These are phyloP conservation scores for Chironomus tepperi DNA, from an alignment of 1,140 invertebrate genomes.

Conservation along the genomic window DNA sequence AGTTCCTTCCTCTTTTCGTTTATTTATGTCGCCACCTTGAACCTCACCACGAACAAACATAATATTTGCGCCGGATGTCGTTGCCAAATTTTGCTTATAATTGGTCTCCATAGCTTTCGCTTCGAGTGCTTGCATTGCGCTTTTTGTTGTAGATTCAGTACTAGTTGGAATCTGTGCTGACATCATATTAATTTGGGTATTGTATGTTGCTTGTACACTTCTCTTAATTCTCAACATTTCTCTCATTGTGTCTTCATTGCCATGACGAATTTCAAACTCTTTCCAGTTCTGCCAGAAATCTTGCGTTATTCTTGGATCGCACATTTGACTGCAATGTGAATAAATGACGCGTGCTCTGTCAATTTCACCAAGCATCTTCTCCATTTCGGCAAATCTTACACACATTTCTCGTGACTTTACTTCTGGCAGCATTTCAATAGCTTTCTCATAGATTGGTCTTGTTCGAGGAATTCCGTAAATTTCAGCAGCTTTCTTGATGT, in stretches of 20 bases:
- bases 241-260: constrained; percentile 99
- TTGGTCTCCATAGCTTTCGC: constrained; percentile 60
- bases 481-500: constrained; percentile 95
- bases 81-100: not conserved
- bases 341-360: constrained; percentile 95
- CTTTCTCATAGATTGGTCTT: constrained; percentile 94
- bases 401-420: constrained; percentile 94
- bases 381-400: constrained; percentile 92
- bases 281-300: constrained; percentile 99
- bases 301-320: constrained; percentile 89
- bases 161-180: constrained; percentile 89
- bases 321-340: constrained; percentile 96
- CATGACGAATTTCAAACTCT: constrained; percentile 97
- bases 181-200: constrained; percentile 97
- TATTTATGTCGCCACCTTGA: constrained; percentile 61
- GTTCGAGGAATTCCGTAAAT: constrained; percentile 96
- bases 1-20: constrained; percentile 46
- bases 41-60: constrained; percentile 79
- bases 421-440: constrained; percentile 89
- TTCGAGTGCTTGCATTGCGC: constrained; percentile 82
- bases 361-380: constrained; percentile 95
- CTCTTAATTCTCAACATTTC: constrained; percentile 98
- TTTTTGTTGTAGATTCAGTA: constrained; percentile 58
- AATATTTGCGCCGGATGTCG: constrained; percentile 49
- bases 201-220: constrained; percentile 94